phyloP scores from a whole-genome alignment of 2,888 invertebrate species.

The Sphecodes monilicornis region DNA sequence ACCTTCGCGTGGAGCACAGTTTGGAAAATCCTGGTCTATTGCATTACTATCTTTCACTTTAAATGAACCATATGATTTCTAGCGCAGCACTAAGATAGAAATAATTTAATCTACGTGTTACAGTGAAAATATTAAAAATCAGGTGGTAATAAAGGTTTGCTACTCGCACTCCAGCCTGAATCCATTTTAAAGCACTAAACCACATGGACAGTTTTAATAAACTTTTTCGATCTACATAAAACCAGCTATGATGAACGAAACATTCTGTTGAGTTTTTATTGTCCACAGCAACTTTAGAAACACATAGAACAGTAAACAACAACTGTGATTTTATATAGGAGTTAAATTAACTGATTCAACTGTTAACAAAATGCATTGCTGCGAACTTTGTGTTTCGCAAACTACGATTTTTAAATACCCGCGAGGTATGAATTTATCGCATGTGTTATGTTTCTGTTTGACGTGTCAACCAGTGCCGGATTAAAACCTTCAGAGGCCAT shows the following conservation, averaged over 20 bases:
- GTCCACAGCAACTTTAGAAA: not conserved
- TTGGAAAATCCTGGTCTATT: too few relatives aligned
- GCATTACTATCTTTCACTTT: not conserved
- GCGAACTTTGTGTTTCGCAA: not conserved
- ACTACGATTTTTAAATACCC: not conserved
- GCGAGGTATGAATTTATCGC: not conserved
- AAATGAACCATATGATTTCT: not conserved
- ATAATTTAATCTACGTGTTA: not conserved
- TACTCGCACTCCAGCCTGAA: not conserved
- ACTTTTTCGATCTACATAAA: not conserved
- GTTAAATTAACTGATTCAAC: not conserved
- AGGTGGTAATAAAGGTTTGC: not conserved
- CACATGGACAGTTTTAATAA: constrained; percentile 1
- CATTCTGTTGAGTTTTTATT: not conserved
- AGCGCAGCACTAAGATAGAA: not conserved
- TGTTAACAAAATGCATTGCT: not conserved
- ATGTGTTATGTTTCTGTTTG: not conserved
- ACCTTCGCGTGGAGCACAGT: too few relatives aligned
- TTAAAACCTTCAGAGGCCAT: too few relatives aligned
- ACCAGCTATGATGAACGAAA: not conserved
- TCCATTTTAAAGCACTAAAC: not conserved
- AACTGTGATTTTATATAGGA: not conserved
- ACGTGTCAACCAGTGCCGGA: too few relatives aligned
- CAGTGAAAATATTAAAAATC: not conserved
- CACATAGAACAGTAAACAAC: not conserved